These are phyloP conservation scores for Plectus sambesii DNA, from an alignment of 1,140 invertebrate species.

Conservation along the genomic window DNA sequence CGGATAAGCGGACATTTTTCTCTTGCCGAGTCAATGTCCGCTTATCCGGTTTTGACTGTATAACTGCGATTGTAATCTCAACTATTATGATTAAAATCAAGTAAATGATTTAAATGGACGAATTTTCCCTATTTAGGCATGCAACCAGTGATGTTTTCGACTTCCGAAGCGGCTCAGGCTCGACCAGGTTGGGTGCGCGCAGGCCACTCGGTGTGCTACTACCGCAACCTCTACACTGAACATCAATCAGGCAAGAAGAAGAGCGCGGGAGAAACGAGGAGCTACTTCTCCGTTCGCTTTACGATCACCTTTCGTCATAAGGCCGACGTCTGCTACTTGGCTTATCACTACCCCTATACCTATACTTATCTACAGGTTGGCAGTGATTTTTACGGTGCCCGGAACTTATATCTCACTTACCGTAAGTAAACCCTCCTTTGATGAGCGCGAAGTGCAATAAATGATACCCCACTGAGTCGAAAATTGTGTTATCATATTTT, in stretches of 20 bases:
- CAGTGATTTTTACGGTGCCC: slow-evolving; percentile 47
- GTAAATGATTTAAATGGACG: background rate
- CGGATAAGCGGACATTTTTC: too few relatives aligned
- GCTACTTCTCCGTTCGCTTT: slow-evolving; percentile 80
- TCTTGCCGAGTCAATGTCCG: too few relatives aligned
- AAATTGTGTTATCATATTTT: too few relatives aligned
- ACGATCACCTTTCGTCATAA: slow-evolving; percentile 78
- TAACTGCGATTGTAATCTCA: too few relatives aligned
- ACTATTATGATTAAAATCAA: too few relatives aligned
- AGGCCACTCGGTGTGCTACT: slow-evolving; percentile 70
- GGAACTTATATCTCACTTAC: slow-evolving; percentile 43
- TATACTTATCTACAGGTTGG: slow-evolving; percentile 66
- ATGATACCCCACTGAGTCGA: too few relatives aligned
- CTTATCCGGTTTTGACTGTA: too few relatives aligned
- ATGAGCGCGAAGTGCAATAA: too few relatives aligned
- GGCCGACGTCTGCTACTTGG: slow-evolving; percentile 79
- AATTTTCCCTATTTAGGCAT: slow-evolving; percentile 54
- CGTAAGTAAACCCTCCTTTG: slow-evolving; percentile 5
- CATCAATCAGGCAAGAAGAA: slow-evolving; percentile 35
- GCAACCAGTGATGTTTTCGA: slow-evolving; percentile 79
- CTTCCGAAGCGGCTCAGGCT: slow-evolving; percentile 58
- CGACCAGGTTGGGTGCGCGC: slow-evolving; percentile 61
- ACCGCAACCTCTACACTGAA: slow-evolving; percentile 50
- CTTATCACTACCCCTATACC: slow-evolving; percentile 92
- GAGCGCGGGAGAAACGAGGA: slow-evolving; percentile 41